These are phyloP conservation scores for Aurelia sp. DNA, from an alignment of 30 jellyfish, hydroid and myxozoan species.

Conservation along the genomic window DNA sequence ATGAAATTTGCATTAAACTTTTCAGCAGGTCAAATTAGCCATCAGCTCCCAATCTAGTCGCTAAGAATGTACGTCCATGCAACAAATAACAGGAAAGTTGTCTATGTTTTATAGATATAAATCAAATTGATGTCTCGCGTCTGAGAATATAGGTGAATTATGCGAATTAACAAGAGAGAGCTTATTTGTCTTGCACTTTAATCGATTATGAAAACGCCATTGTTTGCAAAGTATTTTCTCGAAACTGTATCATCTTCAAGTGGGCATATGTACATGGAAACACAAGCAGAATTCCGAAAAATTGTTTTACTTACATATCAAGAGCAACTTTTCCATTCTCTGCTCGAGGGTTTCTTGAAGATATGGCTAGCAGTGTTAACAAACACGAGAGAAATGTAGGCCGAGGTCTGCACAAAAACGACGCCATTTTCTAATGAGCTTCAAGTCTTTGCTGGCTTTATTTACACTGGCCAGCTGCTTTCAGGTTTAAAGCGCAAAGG, in stretches of 20 bases:
- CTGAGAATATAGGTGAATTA: neutral
- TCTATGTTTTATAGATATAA: too few species aligned
- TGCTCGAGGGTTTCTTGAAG: constrained; percentile 12
- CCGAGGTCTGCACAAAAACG: constrained; percentile 7
- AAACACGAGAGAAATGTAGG: neutral
- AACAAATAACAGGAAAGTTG: too few species aligned
- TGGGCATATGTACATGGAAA: neutral
- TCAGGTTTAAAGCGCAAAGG: constrained; percentile 5
- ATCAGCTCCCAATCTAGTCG: too few species aligned
- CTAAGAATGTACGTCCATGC: too few species aligned
- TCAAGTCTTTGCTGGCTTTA: constrained; percentile 14
- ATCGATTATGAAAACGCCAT: too few species aligned
- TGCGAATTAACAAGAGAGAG: neutral
- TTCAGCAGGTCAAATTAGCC: too few species aligned
- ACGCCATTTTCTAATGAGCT: constrained; percentile 57
- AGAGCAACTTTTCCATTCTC: constrained; percentile 55
- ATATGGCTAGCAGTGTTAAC: neutral
- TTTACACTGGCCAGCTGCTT: constrained; percentile 67
- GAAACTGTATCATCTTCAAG: neutral
- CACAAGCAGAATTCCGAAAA: neutral
- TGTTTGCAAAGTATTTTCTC: too few species aligned
- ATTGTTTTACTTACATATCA: constrained; percentile 24
- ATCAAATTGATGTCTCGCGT: too few species aligned
- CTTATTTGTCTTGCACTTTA: too few species aligned
- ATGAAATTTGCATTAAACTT: too few species aligned